Evolutionary conservation across 2,113 vertebrate genomes (phyloP).

Genomic region (Cephalopholis sonnerati): DNA sequence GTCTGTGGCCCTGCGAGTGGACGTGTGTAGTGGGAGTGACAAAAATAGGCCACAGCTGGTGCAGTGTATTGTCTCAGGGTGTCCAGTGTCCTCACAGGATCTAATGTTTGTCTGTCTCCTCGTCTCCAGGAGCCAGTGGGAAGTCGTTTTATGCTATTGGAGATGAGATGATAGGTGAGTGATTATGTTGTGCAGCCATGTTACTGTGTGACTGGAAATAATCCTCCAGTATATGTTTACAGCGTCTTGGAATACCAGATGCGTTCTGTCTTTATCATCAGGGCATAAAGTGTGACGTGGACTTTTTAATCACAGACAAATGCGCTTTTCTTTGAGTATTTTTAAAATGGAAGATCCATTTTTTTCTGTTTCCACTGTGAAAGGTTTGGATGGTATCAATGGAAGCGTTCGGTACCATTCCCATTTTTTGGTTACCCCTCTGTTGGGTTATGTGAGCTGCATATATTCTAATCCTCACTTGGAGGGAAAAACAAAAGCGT

Average conservation of each 20-base stretch:
- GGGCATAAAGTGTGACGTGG: not conserved
- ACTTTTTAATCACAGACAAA: slow-evolving; percentile 1
- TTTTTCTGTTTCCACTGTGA: too few species aligned
- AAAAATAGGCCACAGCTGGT: not conserved
- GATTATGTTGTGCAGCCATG: not conserved
- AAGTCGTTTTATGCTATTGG: slow-evolving; percentile 80
- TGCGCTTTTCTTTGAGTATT: not conserved
- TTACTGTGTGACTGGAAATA: too few species aligned
- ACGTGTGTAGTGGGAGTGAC: not conserved
- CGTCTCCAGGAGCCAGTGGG: slow-evolving; percentile 83
- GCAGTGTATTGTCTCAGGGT: not conserved
- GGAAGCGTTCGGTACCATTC: too few species aligned
- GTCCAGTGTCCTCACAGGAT: not conserved
- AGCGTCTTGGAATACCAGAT: not conserved
- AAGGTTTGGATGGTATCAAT: too few species aligned
- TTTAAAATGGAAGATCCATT: too few species aligned
- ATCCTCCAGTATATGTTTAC: not conserved
- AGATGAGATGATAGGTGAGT: slow-evolving; percentile 85
- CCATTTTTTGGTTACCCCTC: too few species aligned
- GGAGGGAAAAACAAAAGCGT: too few species aligned
- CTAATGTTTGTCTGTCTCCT: slow-evolving; percentile 17
- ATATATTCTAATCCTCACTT: too few species aligned
- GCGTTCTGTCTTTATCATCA: not conserved
- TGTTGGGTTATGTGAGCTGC: too few species aligned
- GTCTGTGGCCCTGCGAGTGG: not conserved